phyloP scores from a whole-genome alignment of 2,888 invertebrate species.

The Alentia gelatinosa region DNA sequence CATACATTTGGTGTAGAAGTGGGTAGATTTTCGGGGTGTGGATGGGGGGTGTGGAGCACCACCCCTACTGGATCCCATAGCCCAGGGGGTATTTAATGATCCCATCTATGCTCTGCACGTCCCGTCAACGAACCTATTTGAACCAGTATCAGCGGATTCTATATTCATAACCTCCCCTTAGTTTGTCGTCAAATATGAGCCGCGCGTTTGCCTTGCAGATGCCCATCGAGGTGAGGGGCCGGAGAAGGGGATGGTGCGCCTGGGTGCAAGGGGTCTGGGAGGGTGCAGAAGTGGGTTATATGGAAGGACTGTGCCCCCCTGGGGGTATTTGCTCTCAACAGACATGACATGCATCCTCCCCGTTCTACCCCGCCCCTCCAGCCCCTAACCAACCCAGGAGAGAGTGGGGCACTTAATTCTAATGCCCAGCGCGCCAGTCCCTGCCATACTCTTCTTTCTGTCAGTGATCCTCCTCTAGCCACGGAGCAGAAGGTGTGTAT shows the following conservation, averaged over 20 bases:
- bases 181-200: neutral
- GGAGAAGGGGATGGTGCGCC: neutral
- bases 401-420: too few species aligned
- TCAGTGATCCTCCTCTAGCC: too few species aligned
- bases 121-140: neutral
- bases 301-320: neutral
- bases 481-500: too few species aligned
- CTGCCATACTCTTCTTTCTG: too few species aligned
- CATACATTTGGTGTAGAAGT: neutral
- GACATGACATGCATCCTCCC: neutral
- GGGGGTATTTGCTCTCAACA: neutral
- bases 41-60: neutral
- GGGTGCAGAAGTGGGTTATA: neutral
- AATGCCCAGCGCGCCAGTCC: too few species aligned
- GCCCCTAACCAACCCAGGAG: too few species aligned
- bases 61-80: neutral
- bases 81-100: neutral
- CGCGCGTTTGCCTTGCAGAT: neutral
- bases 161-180: neutral
- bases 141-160: neutral
- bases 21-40: neutral
- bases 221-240: too few species aligned
- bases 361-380: too few species aligned
- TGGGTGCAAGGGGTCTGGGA: neutral
- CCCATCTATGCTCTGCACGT: constrained; percentile 2